Base-by-base conservation (phyloP, 2,797 vertebrate genomes). In the Halcyon leucocephala region DNA sequence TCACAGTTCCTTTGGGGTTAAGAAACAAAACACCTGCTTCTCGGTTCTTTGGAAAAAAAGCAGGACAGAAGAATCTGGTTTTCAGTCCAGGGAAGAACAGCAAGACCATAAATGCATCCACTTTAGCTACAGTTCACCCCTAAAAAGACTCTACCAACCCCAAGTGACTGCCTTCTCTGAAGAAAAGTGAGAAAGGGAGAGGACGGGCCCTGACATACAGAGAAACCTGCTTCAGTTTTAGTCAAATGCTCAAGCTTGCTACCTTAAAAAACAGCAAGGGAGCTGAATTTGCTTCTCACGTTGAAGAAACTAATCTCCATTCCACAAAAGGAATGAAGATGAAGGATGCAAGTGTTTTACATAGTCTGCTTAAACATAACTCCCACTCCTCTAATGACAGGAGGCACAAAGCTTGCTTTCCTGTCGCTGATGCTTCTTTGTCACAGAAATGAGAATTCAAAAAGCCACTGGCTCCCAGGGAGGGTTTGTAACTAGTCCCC, bases 321-420 rank as follows among this genome's bases (percentile, higher is more conserved):
- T 86, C 77, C 55, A 88, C 90, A 83, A 70, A 88, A 93, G 85
- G 72, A 92, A 76, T 85, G 35, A 72, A 89, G 91, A 88, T 91
- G 85, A 95, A 89, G 60, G 88, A 95, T 90, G 81, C 92, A 93
- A 95, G 86, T 92, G 92, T 96, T 96, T 96, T 93, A 84, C 88
- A 95, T 12, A 73, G 94, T 92, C 93, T 94, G 82, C 83, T 82
- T 90, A 94, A 97, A 95, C 91, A 95, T 31, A 86, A 90, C 94
- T 97, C 94, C 94, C n/a, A 97, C 88, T 93, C 81, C 74, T 74
- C 71, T 77, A 82, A 82, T 89, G 81, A 82, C 78, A 85, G 76
- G 74, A 92, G 73, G 93, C 44, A 84, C 42, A 95, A 78, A 90
- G 65, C 74, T 82, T 84, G 41, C 80, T 71, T 89, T 84, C 64